Evolutionary conservation across 2,888 invertebrate species (phyloP).

Genomic region (Rhagonycha lutea): DNA sequence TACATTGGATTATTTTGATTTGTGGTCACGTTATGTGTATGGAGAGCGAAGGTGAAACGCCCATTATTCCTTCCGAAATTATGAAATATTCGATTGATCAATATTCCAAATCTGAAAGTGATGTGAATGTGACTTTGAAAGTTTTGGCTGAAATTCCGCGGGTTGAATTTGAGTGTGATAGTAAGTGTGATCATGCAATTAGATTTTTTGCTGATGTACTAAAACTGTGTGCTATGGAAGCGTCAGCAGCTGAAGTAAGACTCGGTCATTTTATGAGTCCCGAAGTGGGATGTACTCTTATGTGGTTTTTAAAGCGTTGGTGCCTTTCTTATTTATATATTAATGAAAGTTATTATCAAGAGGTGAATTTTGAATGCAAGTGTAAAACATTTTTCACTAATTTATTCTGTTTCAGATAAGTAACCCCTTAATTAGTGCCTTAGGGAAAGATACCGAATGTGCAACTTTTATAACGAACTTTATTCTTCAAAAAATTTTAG

Average conservation of each 20-base stretch:
- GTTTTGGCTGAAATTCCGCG: slow-evolving; percentile 45
- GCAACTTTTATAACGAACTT: slow-evolving; percentile 67
- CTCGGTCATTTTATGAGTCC: slow-evolving; percentile 73
- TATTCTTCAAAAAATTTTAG: slow-evolving; percentile 67
- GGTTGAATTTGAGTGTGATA: slow-evolving; percentile 37
- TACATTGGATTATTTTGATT: slow-evolving; percentile 88
- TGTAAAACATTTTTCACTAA: slow-evolving; percentile 31
- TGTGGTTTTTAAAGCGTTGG: slow-evolving; percentile 83
- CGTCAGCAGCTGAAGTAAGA: slow-evolving; percentile 70
- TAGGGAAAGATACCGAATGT: slow-evolving; percentile 70
- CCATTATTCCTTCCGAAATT: slow-evolving; percentile 68
- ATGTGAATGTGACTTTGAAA: slow-evolving; percentile 51
- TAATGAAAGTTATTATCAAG: slow-evolving; percentile 62
- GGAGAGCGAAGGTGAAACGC: slow-evolving; percentile 69
- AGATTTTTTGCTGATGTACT: slow-evolving; percentile 74
- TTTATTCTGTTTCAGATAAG: slow-evolving; percentile 58
- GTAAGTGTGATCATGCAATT: slow-evolving; percentile 55
- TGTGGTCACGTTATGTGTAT: slow-evolving; percentile 70
- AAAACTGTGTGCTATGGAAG: slow-evolving; percentile 76
- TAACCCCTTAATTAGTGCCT: slow-evolving; percentile 63
- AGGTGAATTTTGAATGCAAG: slow-evolving; percentile 49
- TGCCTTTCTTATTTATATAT: slow-evolving; percentile 73
- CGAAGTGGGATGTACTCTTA: slow-evolving; percentile 74
- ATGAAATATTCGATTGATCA: slow-evolving; percentile 64
- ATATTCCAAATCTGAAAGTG: slow-evolving; percentile 45